Conservation (phyloP, 2,888 invertebrate genomes). For the Melieria crassipennis region DNA sequence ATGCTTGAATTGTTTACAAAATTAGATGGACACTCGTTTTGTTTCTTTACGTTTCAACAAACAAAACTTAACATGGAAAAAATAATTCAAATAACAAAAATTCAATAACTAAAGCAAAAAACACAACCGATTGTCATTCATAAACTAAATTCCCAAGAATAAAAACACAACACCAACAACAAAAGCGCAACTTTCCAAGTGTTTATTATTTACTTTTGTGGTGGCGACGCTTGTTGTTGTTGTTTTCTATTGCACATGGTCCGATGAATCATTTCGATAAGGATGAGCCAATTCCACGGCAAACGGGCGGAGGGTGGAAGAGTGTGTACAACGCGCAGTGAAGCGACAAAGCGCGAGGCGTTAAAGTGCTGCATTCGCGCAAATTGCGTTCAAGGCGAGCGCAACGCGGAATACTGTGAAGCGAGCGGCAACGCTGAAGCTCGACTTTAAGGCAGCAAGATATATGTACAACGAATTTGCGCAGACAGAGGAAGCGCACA, state of each 20-base stretch:
- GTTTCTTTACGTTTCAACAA: background rate
- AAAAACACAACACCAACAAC: background rate
- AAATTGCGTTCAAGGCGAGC: no score
- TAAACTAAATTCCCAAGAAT: background rate
- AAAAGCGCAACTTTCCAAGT: constrained; percentile 7
- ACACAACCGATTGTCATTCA: background rate
- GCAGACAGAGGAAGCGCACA: no score
- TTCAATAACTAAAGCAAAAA: background rate
- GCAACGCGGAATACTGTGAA: no score
- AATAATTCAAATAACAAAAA: no score
- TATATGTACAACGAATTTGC: no score
- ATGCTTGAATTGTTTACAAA: constrained; percentile 27
- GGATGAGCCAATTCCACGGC: background rate
- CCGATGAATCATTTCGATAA: constrained; percentile 29
- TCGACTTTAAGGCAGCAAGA: no score
- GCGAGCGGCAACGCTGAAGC: no score
- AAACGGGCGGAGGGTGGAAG: no score
- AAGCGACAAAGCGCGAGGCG: no score
- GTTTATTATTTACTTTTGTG: background rate
- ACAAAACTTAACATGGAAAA: no score
- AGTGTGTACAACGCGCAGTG: no score
- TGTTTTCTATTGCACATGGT: constrained; percentile 11
- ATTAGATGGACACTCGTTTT: constrained; percentile 9
- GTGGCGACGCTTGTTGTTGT: background rate
- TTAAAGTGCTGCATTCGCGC: no score